These are phyloP conservation scores for Artibeus lituratus DNA, from an alignment of 2,797 vertebrate genomes.

Conservation along the genomic window DNA sequence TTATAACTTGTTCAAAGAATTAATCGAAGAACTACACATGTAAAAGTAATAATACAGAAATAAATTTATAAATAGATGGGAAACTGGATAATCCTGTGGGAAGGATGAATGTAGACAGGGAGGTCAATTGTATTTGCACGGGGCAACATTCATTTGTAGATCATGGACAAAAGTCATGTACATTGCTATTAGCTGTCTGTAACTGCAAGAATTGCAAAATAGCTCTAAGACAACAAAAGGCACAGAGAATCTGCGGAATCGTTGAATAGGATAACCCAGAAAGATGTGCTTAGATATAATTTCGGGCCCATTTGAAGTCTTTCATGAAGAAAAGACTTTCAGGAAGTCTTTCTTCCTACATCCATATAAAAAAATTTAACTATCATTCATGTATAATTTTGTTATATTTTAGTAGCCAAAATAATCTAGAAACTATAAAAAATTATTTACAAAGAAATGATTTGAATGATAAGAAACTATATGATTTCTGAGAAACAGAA, in stretches of 20 bases:
- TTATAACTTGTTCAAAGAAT: background rate
- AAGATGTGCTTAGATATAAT: background rate
- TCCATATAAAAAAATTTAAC: background rate
- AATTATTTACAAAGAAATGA: background rate
- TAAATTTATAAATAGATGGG: background rate
- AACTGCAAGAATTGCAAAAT: background rate
- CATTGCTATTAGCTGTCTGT: background rate
- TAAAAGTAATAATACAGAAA: background rate
- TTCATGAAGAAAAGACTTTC: too few species aligned
- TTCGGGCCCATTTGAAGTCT: background rate
- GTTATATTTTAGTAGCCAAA: background rate
- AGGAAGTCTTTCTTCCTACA: background rate
- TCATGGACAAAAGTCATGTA: background rate
- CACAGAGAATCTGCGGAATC: background rate
- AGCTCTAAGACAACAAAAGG: background rate
- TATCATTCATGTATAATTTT: background rate
- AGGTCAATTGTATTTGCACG: background rate
- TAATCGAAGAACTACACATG: background rate
- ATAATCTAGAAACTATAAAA: background rate
- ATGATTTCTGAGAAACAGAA: constrained; percentile 1
- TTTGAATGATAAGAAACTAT: background rate
- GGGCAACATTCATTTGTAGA: background rate
- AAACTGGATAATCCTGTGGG: background rate
- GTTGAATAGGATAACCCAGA: background rate
- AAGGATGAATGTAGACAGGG: background rate